Conservation (phyloP, 2,113 vertebrate genomes). For the Cardinalis cardinalis region DNA sequence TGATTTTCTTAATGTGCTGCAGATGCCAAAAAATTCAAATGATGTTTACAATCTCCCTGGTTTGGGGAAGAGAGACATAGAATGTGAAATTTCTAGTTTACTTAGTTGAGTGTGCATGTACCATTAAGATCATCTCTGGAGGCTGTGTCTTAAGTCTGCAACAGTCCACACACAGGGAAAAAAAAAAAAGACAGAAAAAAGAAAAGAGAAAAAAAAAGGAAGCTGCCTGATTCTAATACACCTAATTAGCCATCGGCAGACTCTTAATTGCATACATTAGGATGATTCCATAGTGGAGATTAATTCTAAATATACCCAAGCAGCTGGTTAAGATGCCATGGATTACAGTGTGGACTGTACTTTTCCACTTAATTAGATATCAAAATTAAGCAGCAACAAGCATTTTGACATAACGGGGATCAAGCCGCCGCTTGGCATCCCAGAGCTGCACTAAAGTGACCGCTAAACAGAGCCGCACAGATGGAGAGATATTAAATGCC, state of each 20-base stretch:
- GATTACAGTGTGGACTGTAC: slow-evolving; percentile 92
- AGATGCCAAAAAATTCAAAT: neutral
- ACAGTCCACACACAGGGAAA: slow-evolving; percentile 1
- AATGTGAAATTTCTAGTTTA: neutral
- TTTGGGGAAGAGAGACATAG: neutral
- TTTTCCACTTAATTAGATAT: slow-evolving; percentile 97
- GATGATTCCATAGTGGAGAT: slow-evolving; percentile 98
- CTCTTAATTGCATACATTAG: slow-evolving; percentile 99
- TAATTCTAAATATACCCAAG: slow-evolving; percentile 99
- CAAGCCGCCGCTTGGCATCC: slow-evolving; percentile 84
- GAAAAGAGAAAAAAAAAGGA: slow-evolving; percentile 29
- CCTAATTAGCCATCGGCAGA: slow-evolving; percentile 99
- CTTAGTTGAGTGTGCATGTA: neutral
- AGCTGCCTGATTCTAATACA: slow-evolving; percentile 93
- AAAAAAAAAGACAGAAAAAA: neutral
- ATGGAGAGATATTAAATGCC: slow-evolving; percentile 99
- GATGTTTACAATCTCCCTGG: neutral
- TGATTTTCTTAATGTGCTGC: neutral
- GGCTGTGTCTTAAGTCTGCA: slow-evolving; percentile 46
- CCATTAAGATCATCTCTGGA: slow-evolving; percentile 51
- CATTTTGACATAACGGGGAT: slow-evolving; percentile 85
- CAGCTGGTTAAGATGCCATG: slow-evolving; percentile 92
- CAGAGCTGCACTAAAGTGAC: slow-evolving; percentile 87
- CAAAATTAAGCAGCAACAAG: slow-evolving; percentile 91
- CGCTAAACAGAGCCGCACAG: slow-evolving; percentile 90